phyloP scores from a whole-genome alignment of 1,140 invertebrate genomes.

The Ctenoplectra terminalis region DNA sequence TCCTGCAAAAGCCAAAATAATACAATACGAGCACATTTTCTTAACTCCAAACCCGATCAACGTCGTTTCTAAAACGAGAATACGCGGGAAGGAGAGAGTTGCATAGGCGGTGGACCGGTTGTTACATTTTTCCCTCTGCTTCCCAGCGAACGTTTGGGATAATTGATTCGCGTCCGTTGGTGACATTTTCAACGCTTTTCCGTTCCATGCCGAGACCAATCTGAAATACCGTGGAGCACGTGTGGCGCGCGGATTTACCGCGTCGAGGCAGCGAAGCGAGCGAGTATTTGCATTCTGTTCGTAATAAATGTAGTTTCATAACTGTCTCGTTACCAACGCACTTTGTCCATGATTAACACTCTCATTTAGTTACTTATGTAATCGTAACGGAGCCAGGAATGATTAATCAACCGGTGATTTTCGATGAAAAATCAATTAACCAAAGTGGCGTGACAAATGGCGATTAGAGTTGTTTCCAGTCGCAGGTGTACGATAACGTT shows the following conservation, averaged over 20 bases:
- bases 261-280: background rate
- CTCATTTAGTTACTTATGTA: background rate
- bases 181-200: slow-evolving; percentile 54
- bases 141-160: slow-evolving; percentile 33
- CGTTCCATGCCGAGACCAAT: slow-evolving; percentile 18
- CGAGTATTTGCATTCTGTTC: slow-evolving; percentile 23
- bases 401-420: slow-evolving; percentile 2
- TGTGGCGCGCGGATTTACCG: background rate
- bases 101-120: slow-evolving; percentile 44
- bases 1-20: too few relatives aligned
- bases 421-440: slow-evolving; percentile 41
- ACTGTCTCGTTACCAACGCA: slow-evolving; percentile 15
- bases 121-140: slow-evolving; percentile 24
- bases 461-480: background rate
- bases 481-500: slow-evolving; percentile 5
- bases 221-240: slow-evolving; percentile 19
- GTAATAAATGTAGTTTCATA: slow-evolving; percentile 44
- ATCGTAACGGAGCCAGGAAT: background rate
- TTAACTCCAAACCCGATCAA: background rate
- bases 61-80: background rate
- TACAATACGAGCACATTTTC: too few relatives aligned
- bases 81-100: slow-evolving; percentile 29
- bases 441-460: background rate
- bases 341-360: background rate
- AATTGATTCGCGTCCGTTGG: slow-evolving; percentile 55